Base-by-base conservation (phyloP, 2,888 invertebrate genomes). In the Miltochrista miniata region DNA sequence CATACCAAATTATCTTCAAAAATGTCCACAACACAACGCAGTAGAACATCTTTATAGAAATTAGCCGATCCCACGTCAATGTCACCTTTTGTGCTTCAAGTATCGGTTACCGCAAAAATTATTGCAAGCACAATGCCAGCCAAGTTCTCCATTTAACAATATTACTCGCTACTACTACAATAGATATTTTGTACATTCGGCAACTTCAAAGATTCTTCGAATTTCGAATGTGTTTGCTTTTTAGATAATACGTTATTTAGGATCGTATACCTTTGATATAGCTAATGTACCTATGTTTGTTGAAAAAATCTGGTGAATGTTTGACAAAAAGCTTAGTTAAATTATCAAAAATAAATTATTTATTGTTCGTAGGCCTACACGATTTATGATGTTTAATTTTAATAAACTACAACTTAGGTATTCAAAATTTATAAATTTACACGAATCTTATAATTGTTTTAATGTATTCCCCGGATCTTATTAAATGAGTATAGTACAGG, bases 71-170 rank as follows among this genome's bases (percentile, higher is more conserved):
- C 87, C 80, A 76, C 77, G 59, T 87, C 87, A 88, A 75, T 81
- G 87, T 86, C 87, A 79, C 1, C 80, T 56, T 83, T 90, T 88
- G 87, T 89, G 56, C 54, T 33, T 68, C 78, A 75, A 83, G 89
- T 89, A 90, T 90, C 90, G 79, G 68, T 90, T 89, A 90, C 90
- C 90, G 85, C 90, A 91, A 78, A 90, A 89, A 90, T 88, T 87
- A 88, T 45, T 87, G 83, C 76, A 74, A 60, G 46, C 13, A 88
- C 87, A 88, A 89, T 84, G 71, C 74, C 61, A 55, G 64, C 69
- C 68, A 76, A 85, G 79, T 78, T 85, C 84, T 89, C 85, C 81
- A 86, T 90, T 87, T 89, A 89, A 89, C 87, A 75, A 87, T 88
- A 89, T 90, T 89, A 90, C 83, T 75, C 79, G 59, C 51, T 42